phyloP scores from a whole-genome alignment of 2,888 invertebrate genomes.

The Drosophila atripex region DNA sequence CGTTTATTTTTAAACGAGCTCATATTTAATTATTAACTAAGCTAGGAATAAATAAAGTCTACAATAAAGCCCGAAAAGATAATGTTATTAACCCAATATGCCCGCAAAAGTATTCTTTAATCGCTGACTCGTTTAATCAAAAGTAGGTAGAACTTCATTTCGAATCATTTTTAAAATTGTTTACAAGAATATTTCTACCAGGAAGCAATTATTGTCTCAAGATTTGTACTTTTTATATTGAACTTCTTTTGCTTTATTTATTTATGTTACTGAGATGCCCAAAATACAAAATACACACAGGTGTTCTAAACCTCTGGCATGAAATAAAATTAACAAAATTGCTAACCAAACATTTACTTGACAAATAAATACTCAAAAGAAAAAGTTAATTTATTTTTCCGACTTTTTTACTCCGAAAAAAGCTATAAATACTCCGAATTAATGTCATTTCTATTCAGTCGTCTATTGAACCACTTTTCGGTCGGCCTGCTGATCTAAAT shows the following conservation, averaged over 20 bases:
- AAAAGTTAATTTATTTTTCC: background rate
- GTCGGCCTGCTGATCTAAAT: slow-evolving; percentile 1
- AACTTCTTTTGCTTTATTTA: background rate
- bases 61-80: too few species aligned
- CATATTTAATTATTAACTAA: too few species aligned
- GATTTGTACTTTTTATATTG: background rate
- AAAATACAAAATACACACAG: slow-evolving; percentile 26
- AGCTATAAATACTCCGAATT: slow-evolving; percentile 24
- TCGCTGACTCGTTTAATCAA: too few species aligned
- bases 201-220: background rate
- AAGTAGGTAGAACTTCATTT: too few species aligned
- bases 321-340: slow-evolving; percentile 6
- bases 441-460: slow-evolving; percentile 6
- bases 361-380: background rate
- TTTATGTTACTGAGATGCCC: background rate
- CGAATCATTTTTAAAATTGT: background rate
- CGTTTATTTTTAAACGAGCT: background rate
- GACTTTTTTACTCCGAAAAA: background rate
- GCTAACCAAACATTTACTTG: slow-evolving; percentile 7
- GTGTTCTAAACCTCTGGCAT: slow-evolving; percentile 7
- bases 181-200: background rate
- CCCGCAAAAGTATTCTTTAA: background rate
- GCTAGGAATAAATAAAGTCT: too few species aligned
- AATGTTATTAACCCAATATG: background rate
- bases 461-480: background rate